These are phyloP conservation scores for Leptatherina wallacei DNA, from an alignment of 2,797 vertebrate genomes.

Conservation along the genomic window DNA sequence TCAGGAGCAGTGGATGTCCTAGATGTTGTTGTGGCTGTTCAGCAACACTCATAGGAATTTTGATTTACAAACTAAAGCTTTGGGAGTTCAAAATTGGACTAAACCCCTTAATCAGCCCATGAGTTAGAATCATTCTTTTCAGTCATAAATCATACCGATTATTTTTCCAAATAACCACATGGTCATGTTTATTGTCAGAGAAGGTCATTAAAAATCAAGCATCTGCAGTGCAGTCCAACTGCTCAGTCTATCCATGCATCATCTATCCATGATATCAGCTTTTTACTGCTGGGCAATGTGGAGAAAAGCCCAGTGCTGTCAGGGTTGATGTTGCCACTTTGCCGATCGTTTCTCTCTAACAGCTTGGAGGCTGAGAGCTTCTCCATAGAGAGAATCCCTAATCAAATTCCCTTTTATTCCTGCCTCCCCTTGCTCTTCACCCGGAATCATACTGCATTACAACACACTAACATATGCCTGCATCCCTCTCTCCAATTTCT, in stretches of 20 bases:
- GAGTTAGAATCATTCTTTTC: constrained; percentile 13
- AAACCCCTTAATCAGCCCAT: constrained; percentile 26
- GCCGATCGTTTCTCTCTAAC: constrained; percentile 81
- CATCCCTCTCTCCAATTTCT: constrained; percentile 59
- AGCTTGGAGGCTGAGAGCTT: constrained; percentile 78
- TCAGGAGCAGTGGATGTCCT: constrained; percentile 13
- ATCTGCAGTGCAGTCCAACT: constrained; percentile 69
- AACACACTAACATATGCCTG: constrained; percentile 74
- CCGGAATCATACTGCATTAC: constrained; percentile 81
- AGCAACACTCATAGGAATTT: constrained; percentile 27
- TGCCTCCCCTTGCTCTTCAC: constrained; percentile 73
- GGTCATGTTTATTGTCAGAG: constrained; percentile 37
- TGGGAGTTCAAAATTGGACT: constrained; percentile 22
- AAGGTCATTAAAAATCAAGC: constrained; percentile 49
- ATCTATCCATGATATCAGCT: constrained; percentile 35
- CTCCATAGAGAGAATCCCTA: constrained; percentile 84
- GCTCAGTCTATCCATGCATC: constrained; percentile 67
- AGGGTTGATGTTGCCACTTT: constrained; percentile 81
- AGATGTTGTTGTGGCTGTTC: constrained; percentile 25
- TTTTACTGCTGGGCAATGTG: constrained; percentile 73
- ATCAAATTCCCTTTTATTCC: constrained; percentile 84
- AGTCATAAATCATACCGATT: constrained; percentile 25
- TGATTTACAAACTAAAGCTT: constrained; percentile 27
- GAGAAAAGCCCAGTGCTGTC: constrained; percentile 77
- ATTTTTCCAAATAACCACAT: constrained; percentile 23